Conservation (phyloP, 2,797 vertebrate species). For the Apogon hyalosoma region DNA sequence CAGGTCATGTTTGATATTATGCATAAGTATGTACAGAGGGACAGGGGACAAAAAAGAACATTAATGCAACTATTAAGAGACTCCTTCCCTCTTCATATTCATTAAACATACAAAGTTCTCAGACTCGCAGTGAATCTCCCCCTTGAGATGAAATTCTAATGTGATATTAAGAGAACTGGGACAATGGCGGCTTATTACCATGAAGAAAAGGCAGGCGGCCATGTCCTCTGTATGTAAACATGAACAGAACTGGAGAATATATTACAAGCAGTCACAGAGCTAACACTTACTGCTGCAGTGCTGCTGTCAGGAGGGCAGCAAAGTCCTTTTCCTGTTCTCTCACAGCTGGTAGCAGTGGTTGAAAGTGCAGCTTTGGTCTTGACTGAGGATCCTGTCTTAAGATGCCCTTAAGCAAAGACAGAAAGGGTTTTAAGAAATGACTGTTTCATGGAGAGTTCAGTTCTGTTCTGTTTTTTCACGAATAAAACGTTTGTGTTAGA, state of each 20-base stretch:
- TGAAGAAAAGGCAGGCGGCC: conserved; percentile 46
- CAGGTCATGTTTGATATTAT: conserved; percentile 80
- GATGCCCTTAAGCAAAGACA: conserved; percentile 53
- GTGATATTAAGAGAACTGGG: conserved; percentile 80
- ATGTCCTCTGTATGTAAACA: conserved; percentile 55
- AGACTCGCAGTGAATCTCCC: conserved; percentile 59
- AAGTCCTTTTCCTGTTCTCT: conserved; percentile 48
- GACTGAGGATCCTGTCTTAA: conserved; percentile 58
- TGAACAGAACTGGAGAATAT: conserved; percentile 15
- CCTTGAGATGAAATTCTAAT: conserved; percentile 82
- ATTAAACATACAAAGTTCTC: conserved; percentile 76
- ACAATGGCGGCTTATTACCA: conserved; percentile 68
- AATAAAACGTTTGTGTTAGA: background rate
- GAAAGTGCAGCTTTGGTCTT: conserved; percentile 61
- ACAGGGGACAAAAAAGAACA: conserved; percentile 43
- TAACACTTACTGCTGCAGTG: conserved; percentile 19
- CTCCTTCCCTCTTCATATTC: conserved; percentile 60
- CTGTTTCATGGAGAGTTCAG: no score
- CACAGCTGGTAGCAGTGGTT: conserved; percentile 48
- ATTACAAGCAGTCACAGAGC: conserved; percentile 29
- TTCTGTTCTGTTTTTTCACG: no score
- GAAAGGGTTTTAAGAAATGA: conserved; percentile 57
- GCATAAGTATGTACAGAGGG: conserved; percentile 60
- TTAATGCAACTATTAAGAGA: conserved; percentile 62
- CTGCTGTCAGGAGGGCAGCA: conserved; percentile 43